Evolutionary conservation across 2,888 invertebrate genomes (phyloP).

Genomic region (Micropterix aruncella): DNA sequence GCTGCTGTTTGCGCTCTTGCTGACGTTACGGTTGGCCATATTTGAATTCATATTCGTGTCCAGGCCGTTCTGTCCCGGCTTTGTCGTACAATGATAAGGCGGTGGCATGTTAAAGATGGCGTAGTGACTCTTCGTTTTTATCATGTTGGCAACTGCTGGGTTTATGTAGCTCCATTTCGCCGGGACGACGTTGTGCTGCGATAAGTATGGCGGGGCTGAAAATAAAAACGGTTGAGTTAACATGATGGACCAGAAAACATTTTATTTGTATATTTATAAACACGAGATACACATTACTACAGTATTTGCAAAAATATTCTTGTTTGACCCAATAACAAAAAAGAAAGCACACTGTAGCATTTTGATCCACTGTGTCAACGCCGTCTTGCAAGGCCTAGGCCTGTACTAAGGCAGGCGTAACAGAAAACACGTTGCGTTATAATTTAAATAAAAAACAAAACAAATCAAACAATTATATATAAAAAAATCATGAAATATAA

Average conservation of each 20-base stretch:
- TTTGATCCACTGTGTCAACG: too few species aligned
- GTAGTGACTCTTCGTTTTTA: conserved; percentile 41
- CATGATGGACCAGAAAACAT: too few species aligned
- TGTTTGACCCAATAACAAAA: too few species aligned
- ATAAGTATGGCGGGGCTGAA: conserved; percentile 68
- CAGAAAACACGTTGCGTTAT: too few species aligned
- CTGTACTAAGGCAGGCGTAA: too few species aligned
- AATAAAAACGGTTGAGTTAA: too few species aligned
- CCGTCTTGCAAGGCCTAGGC: too few species aligned
- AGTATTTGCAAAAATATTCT: background rate
- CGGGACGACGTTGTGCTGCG: conserved; percentile 68
- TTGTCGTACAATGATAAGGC: conserved; percentile 54
- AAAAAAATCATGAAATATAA: too few species aligned
- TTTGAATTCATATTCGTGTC: conserved; percentile 62
- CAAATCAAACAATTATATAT: too few species aligned
- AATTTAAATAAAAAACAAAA: too few species aligned
- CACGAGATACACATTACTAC: background rate
- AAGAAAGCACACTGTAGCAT: too few species aligned
- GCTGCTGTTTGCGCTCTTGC: conserved; percentile 28
- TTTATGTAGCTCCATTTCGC: conserved; percentile 68
- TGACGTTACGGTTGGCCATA: conserved; percentile 42
- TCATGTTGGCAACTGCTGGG: conserved; percentile 27
- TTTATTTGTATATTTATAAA: too few species aligned
- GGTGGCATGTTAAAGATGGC: conserved; percentile 62
- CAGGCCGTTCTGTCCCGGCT: conserved; percentile 25